phyloP scores from a whole-genome alignment of 2,888 invertebrate genomes.

The Fragum sueziense region DNA sequence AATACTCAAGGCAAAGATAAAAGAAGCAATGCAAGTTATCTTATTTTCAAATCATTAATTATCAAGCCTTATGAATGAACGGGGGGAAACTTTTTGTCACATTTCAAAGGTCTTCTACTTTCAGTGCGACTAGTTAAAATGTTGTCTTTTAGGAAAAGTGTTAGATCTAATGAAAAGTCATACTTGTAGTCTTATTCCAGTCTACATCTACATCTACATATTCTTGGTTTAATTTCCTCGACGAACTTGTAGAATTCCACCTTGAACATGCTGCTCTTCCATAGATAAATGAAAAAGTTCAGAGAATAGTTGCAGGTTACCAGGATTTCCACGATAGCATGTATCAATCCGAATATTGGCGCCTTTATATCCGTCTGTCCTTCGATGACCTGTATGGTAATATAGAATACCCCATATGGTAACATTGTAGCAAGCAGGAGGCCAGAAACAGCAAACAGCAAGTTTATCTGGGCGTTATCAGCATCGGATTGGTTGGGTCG shows the following conservation, averaged over 20 bases:
- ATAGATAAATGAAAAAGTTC: not conserved
- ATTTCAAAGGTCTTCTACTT: too few relatives aligned
- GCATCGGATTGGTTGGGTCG: not conserved
- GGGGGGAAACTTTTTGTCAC: too few relatives aligned
- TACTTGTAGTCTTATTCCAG: too few relatives aligned
- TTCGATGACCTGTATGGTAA: not conserved
- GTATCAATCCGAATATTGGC: not conserved
- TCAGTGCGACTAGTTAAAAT: too few relatives aligned
- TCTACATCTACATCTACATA: too few relatives aligned
- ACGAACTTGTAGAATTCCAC: not conserved
- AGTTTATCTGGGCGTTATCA: not conserved
- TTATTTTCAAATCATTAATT: too few relatives aligned
- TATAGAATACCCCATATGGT: not conserved
- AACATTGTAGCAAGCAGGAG: not conserved
- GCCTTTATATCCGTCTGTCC: not conserved
- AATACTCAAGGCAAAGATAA: too few relatives aligned
- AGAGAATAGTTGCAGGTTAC: not conserved
- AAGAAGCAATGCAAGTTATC: too few relatives aligned
- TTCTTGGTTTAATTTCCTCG: not conserved
- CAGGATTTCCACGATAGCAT: not conserved
- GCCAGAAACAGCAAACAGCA: not conserved
- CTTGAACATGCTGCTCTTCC: not conserved
- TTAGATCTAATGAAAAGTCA: too few relatives aligned
- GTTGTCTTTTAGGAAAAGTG: too few relatives aligned
- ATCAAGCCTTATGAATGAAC: too few relatives aligned